Percentiles rank a stretch among this genome's conserved stretches.
Conservation (phyloP, 53 echinoderm and acorn worm genomes). For the Actinopyga echinites region DNA sequence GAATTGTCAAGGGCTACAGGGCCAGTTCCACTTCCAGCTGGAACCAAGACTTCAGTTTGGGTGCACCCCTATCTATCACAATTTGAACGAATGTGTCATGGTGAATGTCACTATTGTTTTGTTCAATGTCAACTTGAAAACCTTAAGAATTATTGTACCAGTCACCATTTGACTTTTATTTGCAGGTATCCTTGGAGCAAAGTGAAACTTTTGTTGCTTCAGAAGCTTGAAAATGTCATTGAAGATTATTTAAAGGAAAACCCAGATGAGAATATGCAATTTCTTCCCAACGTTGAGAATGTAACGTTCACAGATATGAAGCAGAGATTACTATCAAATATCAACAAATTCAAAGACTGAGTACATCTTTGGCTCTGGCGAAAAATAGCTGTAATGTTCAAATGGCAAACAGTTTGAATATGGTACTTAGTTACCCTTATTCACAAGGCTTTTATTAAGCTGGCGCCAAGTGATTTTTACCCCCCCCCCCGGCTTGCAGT, state of each 20-base stretch:
- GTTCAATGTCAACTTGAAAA: neutral
- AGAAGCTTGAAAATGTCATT: conserved; percentile 95
- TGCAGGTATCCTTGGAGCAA: conserved; percentile 93
- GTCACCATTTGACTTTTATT: neutral
- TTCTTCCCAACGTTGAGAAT: conserved; percentile 96
- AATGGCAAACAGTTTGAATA: too few species aligned
- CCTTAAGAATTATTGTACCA: neutral
- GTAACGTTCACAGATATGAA: conserved; percentile 93
- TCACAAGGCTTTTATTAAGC: too few species aligned
- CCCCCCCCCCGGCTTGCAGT: too few species aligned
- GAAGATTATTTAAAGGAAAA: conserved; percentile 91
- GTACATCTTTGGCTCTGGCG: too few species aligned
- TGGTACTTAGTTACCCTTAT: too few species aligned
- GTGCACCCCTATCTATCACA: neutral
- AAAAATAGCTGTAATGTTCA: too few species aligned
- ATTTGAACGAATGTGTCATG: neutral
- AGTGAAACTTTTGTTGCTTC: conserved; percentile 79
- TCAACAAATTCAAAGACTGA: conserved; percentile 89
- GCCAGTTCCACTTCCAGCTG: too few species aligned
- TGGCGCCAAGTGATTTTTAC: too few species aligned
- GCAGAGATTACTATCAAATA: conserved; percentile 76
- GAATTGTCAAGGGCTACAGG: too few species aligned
- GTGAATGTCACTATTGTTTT: neutral
- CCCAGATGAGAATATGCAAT: conserved; percentile 77
- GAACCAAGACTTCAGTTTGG: too few species aligned